Evolutionary conservation across 2,888 invertebrate species (phyloP), one percentile per base, ranked within the genome.

Genomic region (Helobdella robusta): DNA sequence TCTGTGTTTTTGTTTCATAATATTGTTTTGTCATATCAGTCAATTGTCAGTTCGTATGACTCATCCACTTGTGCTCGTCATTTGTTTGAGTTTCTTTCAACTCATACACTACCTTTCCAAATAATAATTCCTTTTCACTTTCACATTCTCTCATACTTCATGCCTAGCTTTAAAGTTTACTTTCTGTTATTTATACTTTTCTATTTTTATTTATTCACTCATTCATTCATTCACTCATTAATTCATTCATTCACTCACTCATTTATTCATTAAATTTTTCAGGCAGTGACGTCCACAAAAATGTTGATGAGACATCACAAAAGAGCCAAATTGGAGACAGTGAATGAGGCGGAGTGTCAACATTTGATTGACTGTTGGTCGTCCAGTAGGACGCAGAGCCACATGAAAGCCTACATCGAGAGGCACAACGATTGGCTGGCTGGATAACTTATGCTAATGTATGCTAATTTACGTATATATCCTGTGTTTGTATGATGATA

Each of bases 331-430:
- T 77, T 85, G 68, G 84, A 85, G 71, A 80, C 83, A 32, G 82
- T 84, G 59, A 80, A 88, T 73, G 85, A 86, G 70, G 82, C 83
- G 2, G 88, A 89, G 78, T 83, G 84, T 66, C 84, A 85, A 72
- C 79, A 86, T 35, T 82, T 89, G 67, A 81, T 85, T 4, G 84
- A 87, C 70, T 86, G 87, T 74, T 90, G 89, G 89, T 83, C 84
- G 68, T 86, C 87, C 1, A 75, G 81, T 0, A 87, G 87, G 73
- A 89, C 88, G 72, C 87, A 87, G 76, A 82, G 79, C 25, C 74
- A 75, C 66, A 78, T 81, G 20, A 74, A 74, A 54, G 70, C 72
- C 18, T 78, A 74, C 68, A 68, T 78, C 20, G 73, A 73, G 52
- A 73, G 76, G 58, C 76, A 76, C 62, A 73, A 72, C 48, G 76